Conservation (phyloP, 1,140 invertebrate genomes). For the Thalassaphorura encarpata region DNA sequence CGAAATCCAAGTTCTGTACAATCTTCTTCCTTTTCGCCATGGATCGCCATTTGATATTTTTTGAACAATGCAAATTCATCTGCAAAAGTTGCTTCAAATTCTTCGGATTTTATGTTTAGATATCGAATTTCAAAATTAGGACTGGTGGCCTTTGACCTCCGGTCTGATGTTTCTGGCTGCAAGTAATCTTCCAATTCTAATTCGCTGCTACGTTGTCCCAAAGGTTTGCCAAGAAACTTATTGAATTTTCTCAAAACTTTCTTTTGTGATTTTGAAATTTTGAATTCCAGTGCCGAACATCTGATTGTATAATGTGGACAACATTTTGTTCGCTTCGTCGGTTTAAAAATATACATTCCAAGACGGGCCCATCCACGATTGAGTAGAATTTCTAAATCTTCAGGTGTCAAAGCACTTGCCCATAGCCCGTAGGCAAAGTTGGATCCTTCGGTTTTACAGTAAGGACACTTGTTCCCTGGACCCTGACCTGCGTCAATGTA, state of each 20-base stretch:
- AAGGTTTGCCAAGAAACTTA: not conserved
- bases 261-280: conserved; percentile 77
- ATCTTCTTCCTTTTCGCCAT: conserved; percentile 48
- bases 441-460: no score
- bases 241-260: conserved; percentile 77
- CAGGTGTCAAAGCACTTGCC: conserved; percentile 65
- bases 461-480: no score
- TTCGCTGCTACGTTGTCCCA: no score
- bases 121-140: conserved; percentile 1
- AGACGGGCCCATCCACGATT: conserved; percentile 93
- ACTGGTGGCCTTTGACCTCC: conserved; percentile 48
- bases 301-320: conserved; percentile 94
- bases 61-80: conserved; percentile 46
- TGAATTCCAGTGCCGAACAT: conserved; percentile 68
- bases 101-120: conserved; percentile 25
- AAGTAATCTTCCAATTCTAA: no score
- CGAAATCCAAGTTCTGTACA: no score
- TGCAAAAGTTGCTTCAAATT: conserved; percentile 42
- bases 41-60: conserved; percentile 54
- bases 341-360: conserved; percentile 93
- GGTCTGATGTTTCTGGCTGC: no score
- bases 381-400: conserved; percentile 84
- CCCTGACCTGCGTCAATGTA: no score
- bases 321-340: conserved; percentile 75
- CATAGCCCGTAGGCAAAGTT: no score